A percentile compares a stretch with the other conserved stretches of the same genome.
These are phyloP conservation scores for Apostichopus californicus DNA, from an alignment of 35 echinoderm and acorn worm species.

Conservation along the genomic window DNA sequence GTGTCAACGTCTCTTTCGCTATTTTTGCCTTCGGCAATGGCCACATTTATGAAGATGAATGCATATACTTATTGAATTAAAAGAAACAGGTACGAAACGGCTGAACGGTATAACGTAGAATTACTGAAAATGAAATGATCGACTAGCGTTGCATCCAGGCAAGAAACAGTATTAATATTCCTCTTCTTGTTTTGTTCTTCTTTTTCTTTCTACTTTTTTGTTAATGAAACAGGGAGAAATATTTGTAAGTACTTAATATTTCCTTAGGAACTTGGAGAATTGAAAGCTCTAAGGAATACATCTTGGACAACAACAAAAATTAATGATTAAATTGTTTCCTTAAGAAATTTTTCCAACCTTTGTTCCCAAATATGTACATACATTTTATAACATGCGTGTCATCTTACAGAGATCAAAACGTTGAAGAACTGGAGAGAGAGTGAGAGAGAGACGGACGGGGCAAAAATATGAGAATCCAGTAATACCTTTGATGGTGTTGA, in stretches of 20 bases:
- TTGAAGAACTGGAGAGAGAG: no score
- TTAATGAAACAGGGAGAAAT: background rate
- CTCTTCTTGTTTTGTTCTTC: no score
- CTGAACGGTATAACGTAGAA: background rate
- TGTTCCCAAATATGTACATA: no score
- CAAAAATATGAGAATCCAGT: no score
- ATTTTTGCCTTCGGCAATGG: background rate
- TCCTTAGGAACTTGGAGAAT: background rate
- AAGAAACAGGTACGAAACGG: background rate
- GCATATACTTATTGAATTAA: slow-evolving; percentile 9
- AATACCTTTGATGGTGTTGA: no score
- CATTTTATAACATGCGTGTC: no score
- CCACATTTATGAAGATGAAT: slow-evolving; percentile 31
- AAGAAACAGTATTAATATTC: background rate
- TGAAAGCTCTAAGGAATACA: background rate
- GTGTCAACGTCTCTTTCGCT: slow-evolving; percentile 6
- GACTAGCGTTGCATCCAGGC: background rate
- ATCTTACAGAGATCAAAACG: no score
- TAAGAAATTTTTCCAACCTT: no score
- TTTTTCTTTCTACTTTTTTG: no score
- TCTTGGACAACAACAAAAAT: background rate
- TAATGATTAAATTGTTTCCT: background rate
- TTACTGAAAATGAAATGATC: no score
- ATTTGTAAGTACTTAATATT: background rate
- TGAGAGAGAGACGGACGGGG: no score